Evolutionary conservation across 2,888 invertebrate species (phyloP).

Genomic region (Torymus texanus): DNA sequence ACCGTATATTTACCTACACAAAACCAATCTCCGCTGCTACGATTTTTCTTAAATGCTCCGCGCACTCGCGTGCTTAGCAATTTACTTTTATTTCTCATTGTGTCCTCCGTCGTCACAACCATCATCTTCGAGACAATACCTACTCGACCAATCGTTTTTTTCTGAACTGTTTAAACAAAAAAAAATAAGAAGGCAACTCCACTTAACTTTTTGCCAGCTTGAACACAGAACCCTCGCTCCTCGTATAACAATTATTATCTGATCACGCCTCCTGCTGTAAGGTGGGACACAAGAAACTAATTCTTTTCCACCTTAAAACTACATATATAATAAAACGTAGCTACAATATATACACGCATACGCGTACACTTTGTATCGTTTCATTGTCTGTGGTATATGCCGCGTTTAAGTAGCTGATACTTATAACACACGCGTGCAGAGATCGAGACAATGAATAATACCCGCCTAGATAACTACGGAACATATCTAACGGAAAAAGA

Average conservation of each 20-base stretch:
- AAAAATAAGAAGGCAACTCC: conserved; percentile 1
- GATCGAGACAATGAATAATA: too few relatives aligned
- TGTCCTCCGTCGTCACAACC: conserved; percentile 10
- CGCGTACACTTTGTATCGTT: too few relatives aligned
- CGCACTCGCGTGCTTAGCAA: background rate
- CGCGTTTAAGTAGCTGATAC: too few relatives aligned
- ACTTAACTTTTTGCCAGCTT: conserved; percentile 18
- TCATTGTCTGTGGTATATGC: too few relatives aligned
- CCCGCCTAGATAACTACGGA: too few relatives aligned
- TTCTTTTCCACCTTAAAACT: conserved; percentile 24
- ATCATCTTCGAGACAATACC: conserved; percentile 35
- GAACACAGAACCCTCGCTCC: background rate
- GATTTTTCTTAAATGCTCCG: background rate
- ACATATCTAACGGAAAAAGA: too few relatives aligned
- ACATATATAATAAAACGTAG: conserved; percentile 1
- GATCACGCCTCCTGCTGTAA: background rate
- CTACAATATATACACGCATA: background rate
- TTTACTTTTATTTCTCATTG: conserved; percentile 36
- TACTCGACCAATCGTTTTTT: conserved; percentile 4
- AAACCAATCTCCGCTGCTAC: background rate
- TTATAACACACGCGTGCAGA: too few relatives aligned
- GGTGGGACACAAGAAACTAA: conserved; percentile 23
- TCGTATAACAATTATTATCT: conserved; percentile 21
- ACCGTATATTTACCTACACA: too few relatives aligned
- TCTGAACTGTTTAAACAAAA: conserved; percentile 22